phyloP scores from a whole-genome alignment of 1,140 invertebrate genomes.

The Neuroterus valhalla region DNA sequence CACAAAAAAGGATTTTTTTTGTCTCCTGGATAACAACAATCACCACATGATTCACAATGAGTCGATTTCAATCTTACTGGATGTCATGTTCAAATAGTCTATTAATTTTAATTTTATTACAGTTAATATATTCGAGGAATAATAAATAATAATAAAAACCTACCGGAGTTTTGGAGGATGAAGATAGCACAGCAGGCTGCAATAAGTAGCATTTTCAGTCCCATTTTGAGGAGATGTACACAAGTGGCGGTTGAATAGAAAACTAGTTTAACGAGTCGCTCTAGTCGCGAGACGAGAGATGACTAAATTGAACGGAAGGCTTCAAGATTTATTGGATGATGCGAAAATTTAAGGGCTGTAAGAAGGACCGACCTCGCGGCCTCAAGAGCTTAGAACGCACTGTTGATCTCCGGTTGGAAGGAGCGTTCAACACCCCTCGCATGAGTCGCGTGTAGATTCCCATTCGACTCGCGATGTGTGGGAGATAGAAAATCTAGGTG shows the following conservation, averaged over 20 bases:
- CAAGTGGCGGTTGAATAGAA: not conserved
- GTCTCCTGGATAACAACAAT: not conserved
- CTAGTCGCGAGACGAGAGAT: not conserved
- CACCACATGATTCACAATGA: not conserved
- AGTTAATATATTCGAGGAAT: not conserved
- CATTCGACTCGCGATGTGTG: slow-evolving; percentile 28
- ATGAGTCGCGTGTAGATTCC: slow-evolving; percentile 29
- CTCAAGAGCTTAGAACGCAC: slow-evolving; percentile 64
- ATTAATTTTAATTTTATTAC: no score
- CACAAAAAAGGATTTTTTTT: not conserved
- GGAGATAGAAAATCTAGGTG: slow-evolving; percentile 36
- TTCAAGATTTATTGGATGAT: slow-evolving; percentile 7
- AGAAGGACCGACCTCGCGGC: slow-evolving; percentile 61
- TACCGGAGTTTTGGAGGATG: slow-evolving; percentile 19
- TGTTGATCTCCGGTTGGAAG: slow-evolving; percentile 63
- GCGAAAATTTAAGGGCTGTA: slow-evolving; percentile 39
- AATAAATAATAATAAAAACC: not conserved
- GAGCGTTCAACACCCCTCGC: slow-evolving; percentile 49
- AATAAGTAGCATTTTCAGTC: not conserved
- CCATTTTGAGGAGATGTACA: not conserved
- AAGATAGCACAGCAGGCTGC: slow-evolving; percentile 21
- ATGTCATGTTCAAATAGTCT: no score
- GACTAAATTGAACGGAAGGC: not conserved
- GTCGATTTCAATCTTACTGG: not conserved
- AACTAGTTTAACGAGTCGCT: not conserved